Conservation (phyloP, 2,888 invertebrate genomes). For the Boloria selene region DNA sequence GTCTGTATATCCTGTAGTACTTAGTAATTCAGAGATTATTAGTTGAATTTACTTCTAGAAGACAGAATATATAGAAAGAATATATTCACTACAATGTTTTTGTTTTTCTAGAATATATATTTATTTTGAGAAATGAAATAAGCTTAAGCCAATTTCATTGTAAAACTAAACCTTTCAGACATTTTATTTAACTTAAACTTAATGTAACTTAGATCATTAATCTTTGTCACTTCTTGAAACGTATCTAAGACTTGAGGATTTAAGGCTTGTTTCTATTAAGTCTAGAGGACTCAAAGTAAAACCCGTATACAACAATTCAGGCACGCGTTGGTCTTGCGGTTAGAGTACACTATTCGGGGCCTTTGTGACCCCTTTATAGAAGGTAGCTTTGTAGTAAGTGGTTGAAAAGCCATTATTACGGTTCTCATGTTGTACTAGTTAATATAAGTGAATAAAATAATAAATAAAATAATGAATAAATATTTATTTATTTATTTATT, state of each 20-base stretch:
- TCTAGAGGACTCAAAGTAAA: constrained; percentile 9
- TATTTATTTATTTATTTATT: too few species aligned
- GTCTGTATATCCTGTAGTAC: too few species aligned
- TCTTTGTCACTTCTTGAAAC: constrained; percentile 13
- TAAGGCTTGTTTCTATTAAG: constrained; percentile 8
- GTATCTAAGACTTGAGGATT: constrained; percentile 2
- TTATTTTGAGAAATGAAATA: too few species aligned
- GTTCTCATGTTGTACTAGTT: constrained; percentile 15
- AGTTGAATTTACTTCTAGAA: too few species aligned
- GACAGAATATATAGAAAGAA: too few species aligned
- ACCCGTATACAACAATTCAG: constrained; percentile 12
- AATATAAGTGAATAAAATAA: constrained; percentile 13
- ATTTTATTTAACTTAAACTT: constrained; percentile 13
- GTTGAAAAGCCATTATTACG: constrained; percentile 23
- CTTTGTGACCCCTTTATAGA: constrained; percentile 22
- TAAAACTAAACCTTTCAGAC: constrained; percentile 8
- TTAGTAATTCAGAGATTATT: too few species aligned
- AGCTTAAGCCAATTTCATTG: not conserved
- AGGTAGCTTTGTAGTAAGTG: constrained; percentile 19
- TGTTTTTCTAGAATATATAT: too few species aligned
- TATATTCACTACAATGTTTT: too few species aligned
- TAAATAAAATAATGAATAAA: too few species aligned
- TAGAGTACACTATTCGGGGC: constrained; percentile 8
- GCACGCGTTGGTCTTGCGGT: constrained; percentile 17
- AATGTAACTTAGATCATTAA: constrained; percentile 11